Conservation (phyloP, 2,797 vertebrate genomes). For the Clarias pachynema region DNA sequence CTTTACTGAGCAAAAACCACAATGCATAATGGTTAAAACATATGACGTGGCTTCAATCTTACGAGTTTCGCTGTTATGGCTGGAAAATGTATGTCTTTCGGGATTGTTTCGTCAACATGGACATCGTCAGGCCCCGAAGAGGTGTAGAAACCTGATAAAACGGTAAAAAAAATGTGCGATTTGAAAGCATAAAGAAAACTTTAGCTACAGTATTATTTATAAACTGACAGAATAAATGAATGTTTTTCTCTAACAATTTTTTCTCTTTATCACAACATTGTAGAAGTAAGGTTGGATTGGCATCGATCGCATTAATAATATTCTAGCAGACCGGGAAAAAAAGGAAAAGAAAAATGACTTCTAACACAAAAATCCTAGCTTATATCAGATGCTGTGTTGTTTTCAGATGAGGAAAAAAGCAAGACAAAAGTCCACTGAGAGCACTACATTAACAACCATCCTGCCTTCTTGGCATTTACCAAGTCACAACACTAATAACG, state of each 20-base stretch:
- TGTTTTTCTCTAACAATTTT: no score
- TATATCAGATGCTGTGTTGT: neutral
- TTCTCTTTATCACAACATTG: neutral
- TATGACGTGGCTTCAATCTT: neutral
- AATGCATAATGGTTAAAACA: neutral
- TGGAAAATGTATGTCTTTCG: neutral
- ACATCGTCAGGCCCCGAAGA: neutral
- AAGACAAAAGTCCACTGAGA: neutral
- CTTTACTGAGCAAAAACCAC: slow-evolving; percentile 44
- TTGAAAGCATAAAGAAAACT: neutral
- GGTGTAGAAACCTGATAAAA: neutral
- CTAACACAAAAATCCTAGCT: neutral
- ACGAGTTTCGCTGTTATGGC: neutral
- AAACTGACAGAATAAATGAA: neutral
- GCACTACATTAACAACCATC: neutral
- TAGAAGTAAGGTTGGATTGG: neutral
- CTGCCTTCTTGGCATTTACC: neutral
- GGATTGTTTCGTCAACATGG: neutral
- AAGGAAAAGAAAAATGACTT: neutral
- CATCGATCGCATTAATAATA: neutral
- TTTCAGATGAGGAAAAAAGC: neutral
- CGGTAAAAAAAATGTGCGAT: neutral
- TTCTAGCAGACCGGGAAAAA: neutral
- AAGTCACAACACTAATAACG: neutral
- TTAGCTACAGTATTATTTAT: neutral